Percentiles rank a stretch among this genome's conserved stretches.
Evolutionary conservation across 1,140 invertebrate genomes (phyloP).

Genomic region (Chironomus tepperi): DNA sequence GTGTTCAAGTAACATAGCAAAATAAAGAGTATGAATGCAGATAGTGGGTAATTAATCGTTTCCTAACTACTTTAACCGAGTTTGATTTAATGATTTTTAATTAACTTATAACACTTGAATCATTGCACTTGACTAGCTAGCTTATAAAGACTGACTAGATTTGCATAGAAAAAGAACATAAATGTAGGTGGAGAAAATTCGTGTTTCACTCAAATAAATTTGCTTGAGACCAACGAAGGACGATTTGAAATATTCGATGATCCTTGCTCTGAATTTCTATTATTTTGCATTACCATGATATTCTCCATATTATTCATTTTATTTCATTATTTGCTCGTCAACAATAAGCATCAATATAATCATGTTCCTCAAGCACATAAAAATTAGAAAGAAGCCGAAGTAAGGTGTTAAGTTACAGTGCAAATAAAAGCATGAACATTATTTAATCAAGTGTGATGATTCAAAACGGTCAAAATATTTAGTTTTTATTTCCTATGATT

Average conservation of each 20-base stretch:
- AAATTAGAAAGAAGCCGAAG: not conserved
- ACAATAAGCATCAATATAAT: not conserved
- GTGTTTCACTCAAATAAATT: not conserved
- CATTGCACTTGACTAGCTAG: not conserved
- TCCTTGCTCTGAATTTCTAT: constrained; percentile 1
- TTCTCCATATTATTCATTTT: not conserved
- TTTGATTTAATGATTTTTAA: not conserved
- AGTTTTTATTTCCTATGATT: not conserved
- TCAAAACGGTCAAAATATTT: constrained; percentile 18
- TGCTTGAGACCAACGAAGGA: not conserved
- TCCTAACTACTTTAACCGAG: not conserved
- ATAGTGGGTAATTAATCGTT: constrained; percentile 16
- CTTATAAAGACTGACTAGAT: not conserved
- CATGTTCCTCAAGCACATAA: not conserved
- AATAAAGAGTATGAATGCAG: not conserved
- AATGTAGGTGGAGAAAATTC: not conserved
- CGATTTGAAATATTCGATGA: not conserved
- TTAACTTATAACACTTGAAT: not conserved
- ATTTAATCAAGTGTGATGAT: constrained; percentile 41
- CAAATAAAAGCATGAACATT: constrained; percentile 60
- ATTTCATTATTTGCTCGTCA: not conserved
- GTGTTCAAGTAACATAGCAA: not conserved
- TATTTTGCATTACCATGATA: not conserved
- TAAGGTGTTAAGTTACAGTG: constrained; percentile 24
- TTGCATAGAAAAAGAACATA: not conserved